These are phyloP conservation scores for Eudorcas thomsonii DNA, from an alignment of 2,113 vertebrate genomes.

Conservation along the genomic window DNA sequence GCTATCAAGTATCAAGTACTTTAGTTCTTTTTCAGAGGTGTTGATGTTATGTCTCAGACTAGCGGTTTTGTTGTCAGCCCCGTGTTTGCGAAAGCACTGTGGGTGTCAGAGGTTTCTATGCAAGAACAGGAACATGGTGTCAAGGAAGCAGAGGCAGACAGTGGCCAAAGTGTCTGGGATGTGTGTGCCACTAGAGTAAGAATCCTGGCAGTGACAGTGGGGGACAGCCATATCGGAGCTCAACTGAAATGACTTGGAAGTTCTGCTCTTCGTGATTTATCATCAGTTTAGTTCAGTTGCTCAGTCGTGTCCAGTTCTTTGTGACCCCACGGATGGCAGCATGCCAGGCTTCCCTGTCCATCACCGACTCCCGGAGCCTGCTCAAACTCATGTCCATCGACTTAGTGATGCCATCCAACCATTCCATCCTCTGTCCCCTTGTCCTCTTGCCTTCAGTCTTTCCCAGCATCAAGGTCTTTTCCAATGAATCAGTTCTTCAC, in stretches of 20 bases:
- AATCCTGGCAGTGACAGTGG: accelerated
- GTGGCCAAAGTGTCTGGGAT: accelerated
- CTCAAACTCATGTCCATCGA: accelerated
- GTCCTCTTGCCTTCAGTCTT: neutral
- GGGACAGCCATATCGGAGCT: neutral
- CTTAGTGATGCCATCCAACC: neutral
- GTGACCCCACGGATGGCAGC: neutral
- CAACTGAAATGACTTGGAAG: neutral
- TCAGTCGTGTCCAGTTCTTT: neutral
- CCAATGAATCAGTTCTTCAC: neutral
- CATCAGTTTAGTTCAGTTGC: neutral
- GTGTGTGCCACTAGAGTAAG: neutral
- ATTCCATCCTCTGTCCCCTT: neutral
- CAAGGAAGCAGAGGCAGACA: neutral
- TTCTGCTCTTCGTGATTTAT: neutral
- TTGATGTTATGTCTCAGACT: neutral
- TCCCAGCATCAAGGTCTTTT: neutral
- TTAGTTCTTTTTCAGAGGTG: neutral
- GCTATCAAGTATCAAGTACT: neutral
- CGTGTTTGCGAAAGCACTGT: neutral
- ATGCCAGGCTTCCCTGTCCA: neutral
- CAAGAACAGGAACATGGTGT: neutral
- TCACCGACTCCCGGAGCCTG: neutral
- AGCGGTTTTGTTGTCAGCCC: neutral
- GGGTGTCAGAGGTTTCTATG: neutral